Base-by-base conservation (phyloP, 2,888 invertebrate genomes). In the Chydorus sphaericus region DNA sequence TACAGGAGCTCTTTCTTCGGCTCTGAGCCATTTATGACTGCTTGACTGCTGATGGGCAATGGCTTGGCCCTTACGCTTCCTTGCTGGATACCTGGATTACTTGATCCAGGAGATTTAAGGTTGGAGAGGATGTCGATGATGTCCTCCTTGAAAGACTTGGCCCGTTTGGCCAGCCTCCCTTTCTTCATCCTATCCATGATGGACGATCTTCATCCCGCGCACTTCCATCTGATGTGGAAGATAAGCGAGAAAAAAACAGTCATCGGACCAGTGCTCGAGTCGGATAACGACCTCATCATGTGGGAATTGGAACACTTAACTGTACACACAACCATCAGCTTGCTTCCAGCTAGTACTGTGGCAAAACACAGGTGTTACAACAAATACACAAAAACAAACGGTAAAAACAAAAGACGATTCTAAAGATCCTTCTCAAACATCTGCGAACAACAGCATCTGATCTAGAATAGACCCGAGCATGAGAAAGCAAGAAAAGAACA, bases 141-240 rank as follows among this genome's bases (percentile, higher is more conserved):
- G 73, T 90, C 90, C 78, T 90, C 89, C 75, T 90, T 91, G 74
- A 91, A 90, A 62, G 88, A 88, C 64, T 89, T 81, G 61, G 90
- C 90, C 62, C 90, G 79, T 62, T 87, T 77, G 58, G 89, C 88
- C 72, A 90, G 77, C 71, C 57, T 38, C 18, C 44, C 39, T 30
- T 57, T 55, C 48, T 55, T 55, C 52, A 52, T 28, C 26, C 28
- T 44, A 44, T 44, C 44, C 44, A 44, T 44, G n/a, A n/a, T n/a
- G 20, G 44, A 23, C n/a, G 44, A 23, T 44, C 44, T 26, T 44
- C 26, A 23, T 44, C 23, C 28, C 23, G 44, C 23, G 23, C 44
- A 28, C 44, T 28, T 44, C 44, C 44, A 28, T 44, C 44, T 44
- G n/a, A n/a, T n/a, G n/a, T n/a, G n/a, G n/a, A n/a, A n/a, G n/a